Base-by-base conservation (phyloP, 2,113 vertebrate species). In the Pelusios castaneus region DNA sequence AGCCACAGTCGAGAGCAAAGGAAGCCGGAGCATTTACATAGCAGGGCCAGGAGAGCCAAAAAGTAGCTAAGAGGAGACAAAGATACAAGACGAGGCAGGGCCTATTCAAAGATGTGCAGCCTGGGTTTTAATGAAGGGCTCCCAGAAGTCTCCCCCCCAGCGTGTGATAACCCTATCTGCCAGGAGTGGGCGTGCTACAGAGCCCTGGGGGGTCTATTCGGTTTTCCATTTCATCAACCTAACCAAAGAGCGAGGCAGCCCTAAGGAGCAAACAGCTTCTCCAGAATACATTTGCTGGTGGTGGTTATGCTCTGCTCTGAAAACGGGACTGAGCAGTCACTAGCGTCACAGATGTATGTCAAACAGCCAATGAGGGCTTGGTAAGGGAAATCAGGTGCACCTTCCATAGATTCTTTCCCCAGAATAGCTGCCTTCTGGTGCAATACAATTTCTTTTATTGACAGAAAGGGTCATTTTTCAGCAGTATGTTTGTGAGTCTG, bases 71-170 rank as follows among this genome's bases (percentile, higher is more conserved):
- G 45, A 91, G 54, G 81, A 80, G 54, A 95, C 49, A 55, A 92
- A 93, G 94, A 92, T 92, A 73, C 0, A 0, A 93, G 87, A 88
- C 58, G 83, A 54, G 94, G 83, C 87, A 73, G 96, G 91, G 89
- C 34, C 94, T 96, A 95, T 95, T 94, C 94, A 0, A 80, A 52
- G 56, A 88, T 82, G 78, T 95, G 78, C 94, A 96, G 96, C 96
- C 96, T 96, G 24, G 88, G 86, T 94, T 95, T 90, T 95, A 96
- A 96, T 95, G 91, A 96, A 95, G 94, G 95, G 85, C 55, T 96
- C 91, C 90, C 89, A 93, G 79, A 89, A 94, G 87, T 83, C 63
- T 88, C 80, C 91, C 82, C 27, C 55, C 45, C 3, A 2, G 91
- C 96, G 92, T 58, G 79, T 94, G 94, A 89, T 5, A 6, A 76